These are phyloP conservation scores for Hypomecis punctinalis DNA, from an alignment of 2,888 invertebrate species.

Conservation along the genomic window DNA sequence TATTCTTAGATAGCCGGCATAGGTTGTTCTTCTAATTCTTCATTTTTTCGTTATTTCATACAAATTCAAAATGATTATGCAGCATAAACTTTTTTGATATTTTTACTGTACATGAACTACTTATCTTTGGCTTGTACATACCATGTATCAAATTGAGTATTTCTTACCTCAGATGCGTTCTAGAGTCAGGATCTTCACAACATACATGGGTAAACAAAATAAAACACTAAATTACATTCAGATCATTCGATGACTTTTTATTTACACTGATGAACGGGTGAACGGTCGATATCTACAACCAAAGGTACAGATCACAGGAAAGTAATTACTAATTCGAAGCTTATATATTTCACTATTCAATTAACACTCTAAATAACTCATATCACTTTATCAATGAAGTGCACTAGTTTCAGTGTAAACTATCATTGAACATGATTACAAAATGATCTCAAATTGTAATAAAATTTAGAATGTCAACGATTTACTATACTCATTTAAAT, in stretches of 20 bases:
- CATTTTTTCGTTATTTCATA: too few relatives aligned
- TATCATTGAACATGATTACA: slow-evolving; percentile 48
- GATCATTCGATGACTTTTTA: slow-evolving; percentile 83
- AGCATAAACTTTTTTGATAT: too few relatives aligned
- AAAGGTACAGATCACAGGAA: slow-evolving; percentile 75
- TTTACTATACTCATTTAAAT: slow-evolving; percentile 51
- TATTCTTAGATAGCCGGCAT: too few relatives aligned
- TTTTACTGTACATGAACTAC: too few relatives aligned
- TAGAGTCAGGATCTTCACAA: too few relatives aligned
- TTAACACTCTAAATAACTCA: slow-evolving; percentile 36
- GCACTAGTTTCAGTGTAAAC: slow-evolving; percentile 26
- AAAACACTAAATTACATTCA: slow-evolving; percentile 75
- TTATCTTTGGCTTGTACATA: too few relatives aligned
- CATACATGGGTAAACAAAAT: slow-evolving; percentile 49
- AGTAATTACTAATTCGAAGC: slow-evolving; percentile 67
- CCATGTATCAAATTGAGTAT: too few relatives aligned
- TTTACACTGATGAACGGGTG: slow-evolving; percentile 78
- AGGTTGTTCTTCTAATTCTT: too few relatives aligned
- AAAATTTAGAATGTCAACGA: slow-evolving; percentile 73
- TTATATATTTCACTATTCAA: slow-evolving; percentile 53
- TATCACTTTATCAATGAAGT: slow-evolving; percentile 22
- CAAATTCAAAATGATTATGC: too few relatives aligned
- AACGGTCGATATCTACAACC: slow-evolving; percentile 66
- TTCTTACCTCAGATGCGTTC: too few relatives aligned
- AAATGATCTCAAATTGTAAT: slow-evolving; percentile 60